These are phyloP conservation scores for Valencia hispanica DNA, from an alignment of 2,797 vertebrate genomes.

Conservation along the genomic window DNA sequence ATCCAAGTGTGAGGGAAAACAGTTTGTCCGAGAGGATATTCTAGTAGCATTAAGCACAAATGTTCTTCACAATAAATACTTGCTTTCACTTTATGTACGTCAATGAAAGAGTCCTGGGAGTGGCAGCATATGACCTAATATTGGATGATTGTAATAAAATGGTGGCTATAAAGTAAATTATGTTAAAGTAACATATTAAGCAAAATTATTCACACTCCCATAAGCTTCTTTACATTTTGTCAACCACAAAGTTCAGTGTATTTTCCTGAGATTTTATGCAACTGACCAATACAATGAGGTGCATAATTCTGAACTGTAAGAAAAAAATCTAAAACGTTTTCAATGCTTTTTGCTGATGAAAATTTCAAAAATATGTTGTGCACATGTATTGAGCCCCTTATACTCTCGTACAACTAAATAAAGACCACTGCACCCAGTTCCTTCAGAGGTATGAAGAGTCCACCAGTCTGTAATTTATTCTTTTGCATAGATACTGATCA, in stretches of 20 bases:
- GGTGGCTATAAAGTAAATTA: background rate
- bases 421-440: background rate
- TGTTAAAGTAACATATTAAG: background rate
- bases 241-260: background rate
- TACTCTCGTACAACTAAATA: background rate
- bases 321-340: background rate
- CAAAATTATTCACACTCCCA: background rate
- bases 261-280: background rate
- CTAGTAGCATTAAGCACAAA: background rate
- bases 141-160: background rate
- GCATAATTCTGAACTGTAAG: background rate
- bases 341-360: background rate
- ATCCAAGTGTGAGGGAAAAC: constrained; percentile 2
- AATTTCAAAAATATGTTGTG: background rate
- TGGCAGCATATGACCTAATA: too few relatives aligned
- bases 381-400: background rate
- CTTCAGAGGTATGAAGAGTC: background rate
- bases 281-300: background rate
- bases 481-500: too few relatives aligned
- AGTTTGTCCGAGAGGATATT: background rate
- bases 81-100: background rate
- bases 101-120: background rate
- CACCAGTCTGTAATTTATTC: too few relatives aligned
- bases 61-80: background rate
- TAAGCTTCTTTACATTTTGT: background rate